phyloP scores from a whole-genome alignment of 2,888 invertebrate genomes.

The Pharmacophagus antenor region DNA sequence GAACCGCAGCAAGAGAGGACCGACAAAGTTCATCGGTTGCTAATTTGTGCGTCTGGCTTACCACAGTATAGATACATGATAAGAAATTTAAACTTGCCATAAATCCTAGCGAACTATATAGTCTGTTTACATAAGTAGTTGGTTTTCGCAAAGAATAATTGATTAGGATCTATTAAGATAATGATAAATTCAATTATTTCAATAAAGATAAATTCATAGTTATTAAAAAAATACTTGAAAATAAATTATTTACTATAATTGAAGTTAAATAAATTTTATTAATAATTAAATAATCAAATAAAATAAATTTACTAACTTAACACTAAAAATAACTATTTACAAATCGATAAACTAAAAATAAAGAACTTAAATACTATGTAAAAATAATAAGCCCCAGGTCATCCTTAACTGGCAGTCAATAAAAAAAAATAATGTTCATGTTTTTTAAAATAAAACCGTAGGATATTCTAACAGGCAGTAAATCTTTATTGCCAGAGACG shows the following conservation, averaged over 20 bases:
- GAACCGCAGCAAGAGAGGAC: slow-evolving; percentile 7
- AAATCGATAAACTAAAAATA: too few species aligned
- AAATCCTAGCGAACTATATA: background rate
- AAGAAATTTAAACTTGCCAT: background rate
- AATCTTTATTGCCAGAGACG: background rate
- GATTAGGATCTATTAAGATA: background rate
- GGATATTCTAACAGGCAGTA: background rate
- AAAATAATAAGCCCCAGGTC: too few species aligned
- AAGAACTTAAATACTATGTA: too few species aligned
- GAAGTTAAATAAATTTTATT: too few species aligned
- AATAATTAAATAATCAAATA: too few species aligned
- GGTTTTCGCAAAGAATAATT: background rate
- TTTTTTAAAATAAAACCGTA: background rate
- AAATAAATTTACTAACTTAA: too few species aligned
- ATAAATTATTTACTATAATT: too few species aligned
- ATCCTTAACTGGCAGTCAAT: background rate
- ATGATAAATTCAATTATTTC: background rate
- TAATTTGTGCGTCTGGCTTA: slow-evolving; percentile 1
- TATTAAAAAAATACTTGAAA: too few species aligned
- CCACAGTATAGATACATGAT: background rate
- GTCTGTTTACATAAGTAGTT: too few species aligned
- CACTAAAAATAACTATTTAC: too few species aligned
- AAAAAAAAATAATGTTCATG: background rate
- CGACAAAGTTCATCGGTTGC: slow-evolving; percentile 1
- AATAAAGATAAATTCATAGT: too few species aligned